Conservation (phyloP, 2,113 vertebrate genomes). For the Scortum barcoo region DNA sequence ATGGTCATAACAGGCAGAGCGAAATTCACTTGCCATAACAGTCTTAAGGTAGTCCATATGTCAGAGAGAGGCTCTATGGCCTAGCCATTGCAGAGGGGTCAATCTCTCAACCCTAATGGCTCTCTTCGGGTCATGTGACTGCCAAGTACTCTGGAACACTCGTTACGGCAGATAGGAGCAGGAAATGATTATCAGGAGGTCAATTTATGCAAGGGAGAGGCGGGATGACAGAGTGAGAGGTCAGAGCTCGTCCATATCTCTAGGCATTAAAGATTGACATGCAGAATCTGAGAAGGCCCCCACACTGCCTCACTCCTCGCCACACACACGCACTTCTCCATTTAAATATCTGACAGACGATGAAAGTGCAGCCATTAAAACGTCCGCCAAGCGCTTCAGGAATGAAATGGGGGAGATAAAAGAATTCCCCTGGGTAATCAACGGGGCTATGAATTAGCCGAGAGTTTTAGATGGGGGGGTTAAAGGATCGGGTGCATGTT, state of each 20-base stretch:
- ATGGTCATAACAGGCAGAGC: slow-evolving; percentile 71
- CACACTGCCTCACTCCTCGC: slow-evolving; percentile 56
- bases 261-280: slow-evolving; percentile 84
- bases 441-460: slow-evolving; percentile 83
- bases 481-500: slow-evolving; percentile 66
- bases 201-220: slow-evolving; percentile 83
- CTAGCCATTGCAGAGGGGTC: slow-evolving; percentile 73
- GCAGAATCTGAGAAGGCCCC: slow-evolving; percentile 77
- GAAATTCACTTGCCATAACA: slow-evolving; percentile 76
- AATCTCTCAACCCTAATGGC: slow-evolving; percentile 83
- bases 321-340: slow-evolving; percentile 75
- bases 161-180: slow-evolving; percentile 80
- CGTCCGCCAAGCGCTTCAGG: slow-evolving; percentile 81
- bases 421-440: slow-evolving; percentile 84
- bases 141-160: slow-evolving; percentile 72
- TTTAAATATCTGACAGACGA: slow-evolving; percentile 87
- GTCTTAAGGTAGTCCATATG: slow-evolving; percentile 77
- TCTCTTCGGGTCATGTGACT: slow-evolving; percentile 77
- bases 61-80: slow-evolving; percentile 72
- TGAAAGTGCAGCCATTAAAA: slow-evolving; percentile 87
- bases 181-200: slow-evolving; percentile 83
- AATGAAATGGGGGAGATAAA: slow-evolving; percentile 87
- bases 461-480: slow-evolving; percentile 73
- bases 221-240: slow-evolving; percentile 79
- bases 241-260: slow-evolving; percentile 81